A percentile compares a stretch with the other conserved stretches of the same genome.
These are phyloP conservation scores for Solea senegalensis DNA, from an alignment of 2,113 vertebrate species.

Conservation along the genomic window DNA sequence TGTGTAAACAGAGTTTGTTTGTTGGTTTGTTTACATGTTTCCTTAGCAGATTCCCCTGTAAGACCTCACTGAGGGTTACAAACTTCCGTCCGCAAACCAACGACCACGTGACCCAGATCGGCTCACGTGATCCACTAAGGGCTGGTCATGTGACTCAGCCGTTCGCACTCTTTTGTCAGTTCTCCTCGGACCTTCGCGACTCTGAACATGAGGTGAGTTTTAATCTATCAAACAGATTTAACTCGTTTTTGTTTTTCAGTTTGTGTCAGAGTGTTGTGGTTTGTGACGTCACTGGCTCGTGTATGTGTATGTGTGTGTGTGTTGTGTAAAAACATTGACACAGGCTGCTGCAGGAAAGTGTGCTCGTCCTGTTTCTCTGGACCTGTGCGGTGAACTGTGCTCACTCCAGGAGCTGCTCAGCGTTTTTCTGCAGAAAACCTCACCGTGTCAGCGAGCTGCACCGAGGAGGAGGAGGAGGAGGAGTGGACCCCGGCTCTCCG, in stretches of 20 bases:
- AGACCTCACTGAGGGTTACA: slow-evolving; percentile 17
- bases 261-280: not conserved
- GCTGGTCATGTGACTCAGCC: slow-evolving; percentile 41
- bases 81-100: fast-evolving
- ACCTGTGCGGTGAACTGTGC: slow-evolving; percentile 47
- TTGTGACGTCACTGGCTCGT: too few species aligned
- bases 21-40: not conserved
- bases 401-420: slow-evolving; percentile 59
- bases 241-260: not conserved
- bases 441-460: slow-evolving; percentile 45
- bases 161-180: too few species aligned
- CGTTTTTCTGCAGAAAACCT: slow-evolving; percentile 77
- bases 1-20: too few species aligned
- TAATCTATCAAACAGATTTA: too few species aligned
- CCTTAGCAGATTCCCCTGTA: slow-evolving; percentile 7
- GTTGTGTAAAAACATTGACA: not conserved
- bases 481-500: slow-evolving; percentile 77
- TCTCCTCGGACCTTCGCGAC: too few species aligned
- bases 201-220: slow-evolving; percentile 57
- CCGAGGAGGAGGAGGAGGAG: slow-evolving; percentile 18
- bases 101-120: slow-evolving; percentile 1
- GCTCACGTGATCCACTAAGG: slow-evolving; percentile 25
- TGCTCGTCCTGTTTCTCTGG: slow-evolving; percentile 60
- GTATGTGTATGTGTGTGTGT: too few species aligned
- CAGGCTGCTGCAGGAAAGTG: slow-evolving; percentile 55